These are phyloP conservation scores for Brachystomella parvula DNA, from an alignment of 1,140 invertebrate genomes.

Conservation along the genomic window DNA sequence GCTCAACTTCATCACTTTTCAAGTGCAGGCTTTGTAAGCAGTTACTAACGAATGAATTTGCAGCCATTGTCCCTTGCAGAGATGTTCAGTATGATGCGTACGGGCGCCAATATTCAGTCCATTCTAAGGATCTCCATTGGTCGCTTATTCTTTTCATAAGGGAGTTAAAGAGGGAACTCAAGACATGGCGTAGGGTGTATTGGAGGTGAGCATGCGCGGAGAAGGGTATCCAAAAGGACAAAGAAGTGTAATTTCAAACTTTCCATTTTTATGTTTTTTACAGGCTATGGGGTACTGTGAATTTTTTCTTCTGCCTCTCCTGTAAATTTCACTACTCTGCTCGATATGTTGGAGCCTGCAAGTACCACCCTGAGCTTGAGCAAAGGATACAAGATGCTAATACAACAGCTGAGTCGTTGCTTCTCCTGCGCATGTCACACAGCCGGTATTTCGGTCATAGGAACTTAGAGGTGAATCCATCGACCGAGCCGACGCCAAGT, in stretches of 20 bases:
- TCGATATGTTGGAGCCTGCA: not conserved
- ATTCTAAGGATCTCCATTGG: slow-evolving; percentile 64
- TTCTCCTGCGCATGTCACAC: not conserved
- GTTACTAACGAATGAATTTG: slow-evolving; percentile 49
- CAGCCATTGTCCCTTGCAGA: slow-evolving; percentile 38
- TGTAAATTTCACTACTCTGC: slow-evolving; percentile 1
- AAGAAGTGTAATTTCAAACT: not conserved
- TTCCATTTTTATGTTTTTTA: too few species aligned
- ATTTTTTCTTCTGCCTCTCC: not conserved
- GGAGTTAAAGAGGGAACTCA: slow-evolving; percentile 63
- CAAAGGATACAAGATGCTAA: too few species aligned
- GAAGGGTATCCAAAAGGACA: not conserved
- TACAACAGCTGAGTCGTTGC: too few species aligned
- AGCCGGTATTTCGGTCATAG: not conserved
- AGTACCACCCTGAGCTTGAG: not conserved
- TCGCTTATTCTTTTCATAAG: slow-evolving; percentile 72
- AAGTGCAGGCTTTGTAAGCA: slow-evolving; percentile 58
- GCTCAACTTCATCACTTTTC: slow-evolving; percentile 64
- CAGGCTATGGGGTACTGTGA: not conserved
- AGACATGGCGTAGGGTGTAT: slow-evolving; percentile 81
- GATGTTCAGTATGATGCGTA: slow-evolving; percentile 59
- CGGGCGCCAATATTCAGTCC: slow-evolving; percentile 52
- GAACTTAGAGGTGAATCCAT: not conserved
- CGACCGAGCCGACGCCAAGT: not conserved
- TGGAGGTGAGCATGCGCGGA: slow-evolving; percentile 55